These are phyloP conservation scores for Galaxias olidus DNA, from an alignment of 2,797 vertebrate genomes.

Conservation along the genomic window DNA sequence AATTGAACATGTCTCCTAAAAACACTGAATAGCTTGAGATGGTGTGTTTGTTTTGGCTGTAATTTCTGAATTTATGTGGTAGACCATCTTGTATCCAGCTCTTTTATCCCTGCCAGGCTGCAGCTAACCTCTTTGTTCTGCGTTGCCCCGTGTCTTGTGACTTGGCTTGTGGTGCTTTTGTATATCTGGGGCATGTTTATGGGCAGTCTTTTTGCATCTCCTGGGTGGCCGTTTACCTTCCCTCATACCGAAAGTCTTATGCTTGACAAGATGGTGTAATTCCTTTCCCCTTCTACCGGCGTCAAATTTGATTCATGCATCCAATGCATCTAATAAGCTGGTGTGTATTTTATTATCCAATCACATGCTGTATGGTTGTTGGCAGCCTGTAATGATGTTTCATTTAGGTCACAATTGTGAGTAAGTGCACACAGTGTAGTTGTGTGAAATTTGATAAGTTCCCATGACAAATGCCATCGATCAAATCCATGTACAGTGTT, in stretches of 20 bases:
- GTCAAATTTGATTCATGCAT: slow-evolving; percentile 32
- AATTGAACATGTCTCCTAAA: slow-evolving; percentile 5
- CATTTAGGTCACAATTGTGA: slow-evolving; percentile 35
- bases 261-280: slow-evolving; percentile 20
- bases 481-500: not conserved
- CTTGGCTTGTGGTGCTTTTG: slow-evolving; percentile 57
- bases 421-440: too few species aligned
- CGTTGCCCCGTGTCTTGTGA: slow-evolving; percentile 60
- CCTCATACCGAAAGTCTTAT: slow-evolving; percentile 35
- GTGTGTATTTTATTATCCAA: slow-evolving; percentile 37
- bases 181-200: slow-evolving; percentile 70
- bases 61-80: not conserved
- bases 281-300: slow-evolving; percentile 24
- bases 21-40: not conserved
- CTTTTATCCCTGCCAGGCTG: not conserved
- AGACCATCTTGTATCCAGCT: not conserved
- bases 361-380: slow-evolving; percentile 35
- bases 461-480: not conserved
- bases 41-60: not conserved
- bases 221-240: slow-evolving; percentile 43
- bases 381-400: slow-evolving; percentile 41
- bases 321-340: slow-evolving; percentile 25
- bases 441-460: not conserved
- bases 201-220: slow-evolving; percentile 44
- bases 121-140: slow-evolving; percentile 45